Evolutionary conservation across 2,113 vertebrate species (phyloP), one percentile per base, ranked within the genome.

Genomic region (Felis chaus): DNA sequence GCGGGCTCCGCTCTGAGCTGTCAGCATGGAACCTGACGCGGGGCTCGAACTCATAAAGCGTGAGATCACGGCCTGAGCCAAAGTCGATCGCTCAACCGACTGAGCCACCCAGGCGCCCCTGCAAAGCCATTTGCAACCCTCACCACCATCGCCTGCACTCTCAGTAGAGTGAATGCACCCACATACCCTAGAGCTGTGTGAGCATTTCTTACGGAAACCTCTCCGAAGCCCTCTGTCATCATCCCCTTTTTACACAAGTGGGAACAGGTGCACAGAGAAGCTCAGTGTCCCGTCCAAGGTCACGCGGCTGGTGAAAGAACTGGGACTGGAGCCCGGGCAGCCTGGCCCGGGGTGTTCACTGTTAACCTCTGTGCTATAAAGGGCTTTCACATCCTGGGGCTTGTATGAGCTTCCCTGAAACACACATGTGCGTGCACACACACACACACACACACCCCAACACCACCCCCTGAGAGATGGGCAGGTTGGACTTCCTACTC

Each of bases 101-200:
- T 45, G 41, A 45, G 7, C 41, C 41, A 45, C 41, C 41, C 41
- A 45, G 41, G 41, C 7, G 41, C 45, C 45, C 45, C 45, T 45
- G 12, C 16, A 48, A 4, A 95, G 36, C 23, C 5, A 0, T 31
- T 78, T 0, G 6, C 1, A 3, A 23, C 29, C 3, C 15, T 19
- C 1, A 13, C 31, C 7, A 2, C 11, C 6, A 0, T 16, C n/a
- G 2, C 7, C 14, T 2, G 23, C 15, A 14, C 7, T 3, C 4
- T 11, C 1, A 1, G 39, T 2, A 23, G 29, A 15, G 29, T 3
- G 27, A 4, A 33, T 12, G 4, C 1, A 33, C 84, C 29, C 25
- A 0, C 0, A 7, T 19, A 5, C 1, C 2, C 31, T 18, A 7
- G 2, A 36, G 48, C 55, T 53, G 63, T 19, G 0, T 21, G 41